phyloP scores from a whole-genome alignment of 2,888 invertebrate genomes.

The Drosophila algonquin region DNA sequence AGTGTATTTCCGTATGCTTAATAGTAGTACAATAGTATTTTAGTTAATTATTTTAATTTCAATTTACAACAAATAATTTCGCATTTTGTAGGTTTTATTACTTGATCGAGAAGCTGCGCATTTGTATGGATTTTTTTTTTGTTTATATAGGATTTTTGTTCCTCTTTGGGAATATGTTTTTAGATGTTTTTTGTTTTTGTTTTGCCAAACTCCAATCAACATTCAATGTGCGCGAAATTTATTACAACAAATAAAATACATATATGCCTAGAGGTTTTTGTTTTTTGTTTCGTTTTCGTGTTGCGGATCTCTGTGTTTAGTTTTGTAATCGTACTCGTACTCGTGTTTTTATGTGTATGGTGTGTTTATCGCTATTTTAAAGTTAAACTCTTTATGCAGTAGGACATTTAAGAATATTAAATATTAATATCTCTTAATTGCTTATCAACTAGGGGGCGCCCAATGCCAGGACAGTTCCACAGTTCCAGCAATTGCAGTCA shows the following conservation, averaged over 20 bases:
- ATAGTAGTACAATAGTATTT: constrained; percentile 27
- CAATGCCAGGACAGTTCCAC: constrained; percentile 20
- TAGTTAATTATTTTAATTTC: constrained; percentile 51
- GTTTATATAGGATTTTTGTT: background rate
- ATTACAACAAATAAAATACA: constrained; percentile 63
- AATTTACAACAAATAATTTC: constrained; percentile 73
- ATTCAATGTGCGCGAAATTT: constrained; percentile 62
- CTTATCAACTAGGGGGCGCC: constrained; percentile 31
- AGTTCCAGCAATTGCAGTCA: background rate
- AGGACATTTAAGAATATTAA: constrained; percentile 74
- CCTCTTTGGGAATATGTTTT: background rate
- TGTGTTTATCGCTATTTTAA: constrained; percentile 32
- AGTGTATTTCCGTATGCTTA: constrained; percentile 37
- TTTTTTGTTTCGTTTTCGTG: constrained; percentile 31
- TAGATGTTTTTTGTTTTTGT: constrained; percentile 8
- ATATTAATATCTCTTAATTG: constrained; percentile 74
- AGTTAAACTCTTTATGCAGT: constrained; percentile 69
- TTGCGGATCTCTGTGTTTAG: constrained; percentile 21
- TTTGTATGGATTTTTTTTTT: constrained; percentile 21
- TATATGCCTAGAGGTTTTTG: constrained; percentile 35
- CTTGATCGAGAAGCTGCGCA: constrained; percentile 43
- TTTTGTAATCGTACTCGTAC: constrained; percentile 33
- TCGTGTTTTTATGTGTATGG: constrained; percentile 8
- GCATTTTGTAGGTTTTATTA: constrained; percentile 37
- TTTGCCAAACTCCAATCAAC: constrained; percentile 45